Percentiles rank a stretch among this genome's conserved stretches.
phyloP scores from a whole-genome alignment of 2,797 vertebrate species.

The Aeoliscus strigatus region DNA sequence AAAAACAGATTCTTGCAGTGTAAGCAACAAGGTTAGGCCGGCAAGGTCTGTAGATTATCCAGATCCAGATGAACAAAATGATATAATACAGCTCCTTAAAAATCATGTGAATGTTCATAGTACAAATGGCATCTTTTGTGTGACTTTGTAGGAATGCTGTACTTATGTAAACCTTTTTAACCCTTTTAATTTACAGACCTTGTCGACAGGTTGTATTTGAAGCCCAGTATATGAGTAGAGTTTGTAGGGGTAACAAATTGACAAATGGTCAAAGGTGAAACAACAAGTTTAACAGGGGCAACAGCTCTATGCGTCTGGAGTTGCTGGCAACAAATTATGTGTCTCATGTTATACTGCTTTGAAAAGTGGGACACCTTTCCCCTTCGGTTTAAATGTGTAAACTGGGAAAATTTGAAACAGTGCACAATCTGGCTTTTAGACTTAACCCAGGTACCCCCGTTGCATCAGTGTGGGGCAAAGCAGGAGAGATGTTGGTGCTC shows the following conservation, averaged over 20 bases:
- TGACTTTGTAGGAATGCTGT: slow-evolving; percentile 3
- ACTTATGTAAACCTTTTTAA: slow-evolving; percentile 6
- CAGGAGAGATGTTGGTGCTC: slow-evolving; percentile 95
- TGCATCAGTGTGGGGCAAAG: no score
- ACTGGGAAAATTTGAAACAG: slow-evolving; percentile 99
- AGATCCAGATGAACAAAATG: slow-evolving; percentile 9
- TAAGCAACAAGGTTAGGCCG: slow-evolving; percentile 79
- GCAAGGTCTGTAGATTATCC: slow-evolving; percentile 47
- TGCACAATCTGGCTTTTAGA: slow-evolving; percentile 96
- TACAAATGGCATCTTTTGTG: slow-evolving; percentile 11
- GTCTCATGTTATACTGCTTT: slow-evolving; percentile 63
- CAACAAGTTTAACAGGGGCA: slow-evolving; percentile 44
- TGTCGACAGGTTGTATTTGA: slow-evolving; percentile 64
- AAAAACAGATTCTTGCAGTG: slow-evolving; percentile 85
- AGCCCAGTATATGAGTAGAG: slow-evolving; percentile 71
- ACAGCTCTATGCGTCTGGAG: slow-evolving; percentile 73
- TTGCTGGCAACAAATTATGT: slow-evolving; percentile 78
- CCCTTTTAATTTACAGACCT: slow-evolving; percentile 42
- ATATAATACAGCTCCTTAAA: slow-evolving; percentile 15
- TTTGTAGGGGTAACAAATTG: slow-evolving; percentile 45
- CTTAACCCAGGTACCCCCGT: slow-evolving; percentile 95
- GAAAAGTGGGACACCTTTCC: slow-evolving; percentile 90
- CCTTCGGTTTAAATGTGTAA: slow-evolving; percentile 94
- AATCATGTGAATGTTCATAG: slow-evolving; percentile 5
- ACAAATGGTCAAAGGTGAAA: slow-evolving; percentile 58